Conservation (phyloP, 2,888 invertebrate genomes). For the Polylopha cassiicola region DNA sequence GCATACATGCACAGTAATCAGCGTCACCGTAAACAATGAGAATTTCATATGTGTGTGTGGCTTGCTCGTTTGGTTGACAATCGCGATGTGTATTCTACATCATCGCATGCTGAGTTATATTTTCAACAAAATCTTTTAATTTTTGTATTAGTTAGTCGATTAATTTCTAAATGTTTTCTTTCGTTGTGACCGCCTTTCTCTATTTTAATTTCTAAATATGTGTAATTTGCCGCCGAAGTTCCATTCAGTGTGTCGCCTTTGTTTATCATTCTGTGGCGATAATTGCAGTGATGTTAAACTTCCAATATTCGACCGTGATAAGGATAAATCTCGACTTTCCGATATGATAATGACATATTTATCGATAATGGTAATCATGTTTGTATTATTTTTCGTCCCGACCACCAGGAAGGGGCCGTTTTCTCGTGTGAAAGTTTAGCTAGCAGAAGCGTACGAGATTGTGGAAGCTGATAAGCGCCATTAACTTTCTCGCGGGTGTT, state of each 20-base stretch:
- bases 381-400: slow-evolving; percentile 40
- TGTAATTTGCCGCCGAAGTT: slow-evolving; percentile 95
- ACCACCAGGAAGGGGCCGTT: slow-evolving; percentile 50
- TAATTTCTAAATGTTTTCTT: slow-evolving; percentile 76
- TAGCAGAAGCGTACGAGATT: slow-evolving; percentile 73
- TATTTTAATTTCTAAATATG: slow-evolving; percentile 84
- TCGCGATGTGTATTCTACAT: slow-evolving; percentile 77
- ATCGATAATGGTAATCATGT: slow-evolving; percentile 83
- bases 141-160: slow-evolving; percentile 70
- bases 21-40: slow-evolving; percentile 68
- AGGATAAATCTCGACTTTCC: slow-evolving; percentile 81
- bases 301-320: slow-evolving; percentile 87
- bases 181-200: slow-evolving; percentile 70
- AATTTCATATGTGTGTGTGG: slow-evolving; percentile 65
- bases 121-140: slow-evolving; percentile 72
- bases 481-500: slow-evolving; percentile 79
- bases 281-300: slow-evolving; percentile 84
- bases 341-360: slow-evolving; percentile 87
- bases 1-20: slow-evolving; percentile 55
- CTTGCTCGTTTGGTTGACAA: slow-evolving; percentile 75
- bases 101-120: slow-evolving; percentile 76
- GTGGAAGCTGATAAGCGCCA: slow-evolving; percentile 79
- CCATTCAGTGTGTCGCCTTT: slow-evolving; percentile 95
- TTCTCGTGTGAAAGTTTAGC: slow-evolving; percentile 76
- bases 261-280: slow-evolving; percentile 87